phyloP scores from a whole-genome alignment of 2,888 invertebrate genomes.

The Drosophila parthenogenetica region DNA sequence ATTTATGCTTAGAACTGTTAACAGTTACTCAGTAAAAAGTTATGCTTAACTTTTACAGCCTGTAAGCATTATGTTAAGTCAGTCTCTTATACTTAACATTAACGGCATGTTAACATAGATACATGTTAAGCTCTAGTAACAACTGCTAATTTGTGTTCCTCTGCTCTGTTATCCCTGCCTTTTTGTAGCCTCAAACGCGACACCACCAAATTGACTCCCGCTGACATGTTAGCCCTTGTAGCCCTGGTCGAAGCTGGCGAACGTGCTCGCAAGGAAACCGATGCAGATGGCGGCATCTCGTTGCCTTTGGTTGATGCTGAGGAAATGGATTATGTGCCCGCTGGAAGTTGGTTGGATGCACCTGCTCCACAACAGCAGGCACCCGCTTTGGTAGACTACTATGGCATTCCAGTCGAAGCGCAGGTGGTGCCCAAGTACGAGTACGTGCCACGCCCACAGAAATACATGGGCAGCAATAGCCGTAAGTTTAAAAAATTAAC shows the following conservation, averaged over 20 bases:
- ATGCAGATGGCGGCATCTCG: slow-evolving; percentile 61
- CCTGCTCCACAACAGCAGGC: slow-evolving; percentile 41
- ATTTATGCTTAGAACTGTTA: background rate
- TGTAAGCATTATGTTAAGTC: too few species aligned
- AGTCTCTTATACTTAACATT: too few species aligned
- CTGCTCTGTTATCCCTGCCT: background rate
- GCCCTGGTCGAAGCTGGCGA: slow-evolving; percentile 85
- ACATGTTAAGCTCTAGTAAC: background rate
- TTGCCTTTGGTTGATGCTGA: slow-evolving; percentile 67
- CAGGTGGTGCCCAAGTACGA: slow-evolving; percentile 83
- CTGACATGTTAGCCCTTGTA: slow-evolving; percentile 84
- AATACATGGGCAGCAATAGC: slow-evolving; percentile 72
- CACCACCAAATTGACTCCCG: slow-evolving; percentile 84
- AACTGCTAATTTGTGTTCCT: background rate
- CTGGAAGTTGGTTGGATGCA: slow-evolving; percentile 80
- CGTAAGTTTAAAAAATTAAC: too few species aligned
- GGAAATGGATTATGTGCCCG: slow-evolving; percentile 68
- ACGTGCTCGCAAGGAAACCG: slow-evolving; percentile 83
- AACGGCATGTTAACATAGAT: background rate
- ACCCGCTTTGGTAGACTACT: slow-evolving; percentile 82
- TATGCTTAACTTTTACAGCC: too few species aligned
- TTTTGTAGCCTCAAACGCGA: slow-evolving; percentile 82
- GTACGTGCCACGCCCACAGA: slow-evolving; percentile 80
- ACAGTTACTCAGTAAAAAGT: background rate
- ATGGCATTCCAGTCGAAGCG: slow-evolving; percentile 81